Conservation (phyloP, 1,140 invertebrate species). For the Ostrea denselamellosa region DNA sequence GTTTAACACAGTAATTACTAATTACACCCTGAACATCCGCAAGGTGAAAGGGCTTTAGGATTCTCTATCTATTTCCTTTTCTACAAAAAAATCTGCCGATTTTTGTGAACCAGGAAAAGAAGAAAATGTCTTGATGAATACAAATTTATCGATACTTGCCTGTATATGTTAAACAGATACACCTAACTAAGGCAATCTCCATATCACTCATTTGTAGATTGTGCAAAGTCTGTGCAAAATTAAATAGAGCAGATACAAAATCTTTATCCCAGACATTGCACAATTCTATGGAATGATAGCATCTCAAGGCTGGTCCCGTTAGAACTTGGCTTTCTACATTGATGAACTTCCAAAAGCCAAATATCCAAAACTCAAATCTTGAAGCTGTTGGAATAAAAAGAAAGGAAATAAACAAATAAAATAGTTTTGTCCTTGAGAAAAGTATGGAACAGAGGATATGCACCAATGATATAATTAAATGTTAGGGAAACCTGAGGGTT, state of each 20-base stretch:
- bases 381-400: conserved; percentile 51
- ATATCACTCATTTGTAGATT: conserved; percentile 52
- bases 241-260: conserved; percentile 59
- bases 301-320: conserved; percentile 56
- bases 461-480: too few relatives aligned
- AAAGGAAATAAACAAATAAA: neutral
- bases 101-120: too few relatives aligned
- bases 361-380: conserved; percentile 64
- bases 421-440: too few relatives aligned
- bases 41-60: too few relatives aligned
- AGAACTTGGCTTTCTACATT: conserved; percentile 53
- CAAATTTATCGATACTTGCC: conserved; percentile 42
- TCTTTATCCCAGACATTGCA: conserved; percentile 55
- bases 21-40: too few relatives aligned
- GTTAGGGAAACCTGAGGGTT: too few relatives aligned
- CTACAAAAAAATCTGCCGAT: neutral
- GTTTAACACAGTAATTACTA: too few relatives aligned
- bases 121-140: neutral
- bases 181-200: conserved; percentile 60
- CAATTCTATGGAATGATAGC: conserved; percentile 59
- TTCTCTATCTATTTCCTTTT: neutral
- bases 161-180: conserved; percentile 58
- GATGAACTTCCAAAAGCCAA: conserved; percentile 57
- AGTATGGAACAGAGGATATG: too few relatives aligned
- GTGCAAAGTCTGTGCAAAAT: conserved; percentile 56